phyloP scores from a whole-genome alignment of 2,113 vertebrate genomes.

The Ptychochromis oligacanthus region DNA sequence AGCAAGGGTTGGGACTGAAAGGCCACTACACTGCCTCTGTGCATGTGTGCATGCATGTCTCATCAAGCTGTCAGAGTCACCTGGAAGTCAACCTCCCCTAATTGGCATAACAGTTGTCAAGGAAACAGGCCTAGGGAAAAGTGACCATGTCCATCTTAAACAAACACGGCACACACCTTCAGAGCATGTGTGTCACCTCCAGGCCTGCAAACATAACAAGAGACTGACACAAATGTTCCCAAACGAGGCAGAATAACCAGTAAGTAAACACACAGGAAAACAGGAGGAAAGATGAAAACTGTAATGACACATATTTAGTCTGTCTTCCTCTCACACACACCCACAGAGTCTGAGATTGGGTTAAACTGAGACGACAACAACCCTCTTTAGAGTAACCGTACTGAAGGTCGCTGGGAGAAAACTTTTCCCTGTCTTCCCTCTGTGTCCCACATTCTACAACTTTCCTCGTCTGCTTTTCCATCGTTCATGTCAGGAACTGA shows the following conservation, averaged over 20 bases:
- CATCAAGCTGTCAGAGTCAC: constrained; percentile 66
- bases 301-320: background rate
- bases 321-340: background rate
- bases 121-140: constrained; percentile 55
- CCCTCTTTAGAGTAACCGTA: background rate
- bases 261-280: constrained; percentile 33
- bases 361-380: background rate
- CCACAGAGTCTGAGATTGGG: background rate
- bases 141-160: constrained; percentile 43
- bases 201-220: constrained; percentile 38
- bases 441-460: background rate
- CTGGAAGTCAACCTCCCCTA: constrained; percentile 62
- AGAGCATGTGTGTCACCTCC: constrained; percentile 5
- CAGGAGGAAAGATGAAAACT: constrained; percentile 14
- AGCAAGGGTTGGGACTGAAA: background rate
- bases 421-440: background rate
- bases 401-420: background rate
- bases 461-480: background rate
- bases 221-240: constrained; percentile 34
- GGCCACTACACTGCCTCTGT: background rate
- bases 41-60: constrained; percentile 19
- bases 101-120: constrained; percentile 65
- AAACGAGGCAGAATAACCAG: constrained; percentile 45
- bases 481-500: too few relatives aligned
- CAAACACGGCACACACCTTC: constrained; percentile 31